These are phyloP conservation scores for Stegophylla sp. DNA, from an alignment of 2,888 invertebrate genomes.

Conservation along the genomic window DNA sequence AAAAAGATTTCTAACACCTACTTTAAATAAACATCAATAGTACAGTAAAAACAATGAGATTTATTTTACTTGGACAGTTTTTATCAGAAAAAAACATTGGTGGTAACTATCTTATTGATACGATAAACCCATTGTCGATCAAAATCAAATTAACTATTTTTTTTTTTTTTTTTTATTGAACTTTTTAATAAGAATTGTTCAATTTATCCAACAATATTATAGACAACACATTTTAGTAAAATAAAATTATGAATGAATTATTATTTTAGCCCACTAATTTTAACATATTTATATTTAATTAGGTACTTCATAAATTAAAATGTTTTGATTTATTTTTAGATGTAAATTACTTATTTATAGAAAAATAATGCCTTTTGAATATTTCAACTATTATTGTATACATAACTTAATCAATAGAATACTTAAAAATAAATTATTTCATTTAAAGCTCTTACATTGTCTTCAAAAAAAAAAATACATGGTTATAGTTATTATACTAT, in stretches of 20 bases:
- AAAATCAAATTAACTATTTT: conserved; percentile 20
- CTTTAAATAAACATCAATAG: conserved; percentile 8
- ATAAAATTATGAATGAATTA: no score
- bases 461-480: background rate
- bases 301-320: no score
- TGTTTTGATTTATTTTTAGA: no score
- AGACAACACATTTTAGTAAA: no score
- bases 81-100: conserved; percentile 29
- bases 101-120: background rate
- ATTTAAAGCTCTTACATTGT: background rate
- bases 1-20: background rate
- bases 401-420: no score
- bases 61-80: background rate
- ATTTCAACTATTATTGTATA: no score
- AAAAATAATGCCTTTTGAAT: no score
- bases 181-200: background rate
- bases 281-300: no score
- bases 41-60: background rate
- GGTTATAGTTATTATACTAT: background rate
- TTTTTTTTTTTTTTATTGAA: background rate
- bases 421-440: no score
- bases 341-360: no score
- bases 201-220: conserved; percentile 1
- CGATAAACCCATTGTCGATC: background rate
- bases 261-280: no score